Evolutionary conservation across 2,888 invertebrate genomes (phyloP).

Genomic region (Epirrhoe tristata): DNA sequence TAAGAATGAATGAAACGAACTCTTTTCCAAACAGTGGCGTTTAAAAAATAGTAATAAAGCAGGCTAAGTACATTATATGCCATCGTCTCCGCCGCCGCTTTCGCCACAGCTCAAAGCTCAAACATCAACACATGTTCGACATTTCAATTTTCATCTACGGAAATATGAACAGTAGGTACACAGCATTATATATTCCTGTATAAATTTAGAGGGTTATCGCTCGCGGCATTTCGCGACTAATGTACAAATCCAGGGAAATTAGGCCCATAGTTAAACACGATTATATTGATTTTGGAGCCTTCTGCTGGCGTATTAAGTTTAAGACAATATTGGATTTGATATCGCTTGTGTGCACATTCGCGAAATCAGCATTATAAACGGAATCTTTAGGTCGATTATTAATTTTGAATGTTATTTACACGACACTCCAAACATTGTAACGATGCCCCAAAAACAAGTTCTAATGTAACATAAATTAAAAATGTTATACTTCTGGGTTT

Average conservation of each 20-base stretch:
- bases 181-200: slow-evolving; percentile 32
- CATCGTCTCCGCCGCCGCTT: not conserved
- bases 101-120: slow-evolving; percentile 11
- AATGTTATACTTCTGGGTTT: not conserved
- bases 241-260: slow-evolving; percentile 61
- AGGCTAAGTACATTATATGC: not conserved
- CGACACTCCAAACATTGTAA: slow-evolving; percentile 24
- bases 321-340: slow-evolving; percentile 61
- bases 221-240: slow-evolving; percentile 54
- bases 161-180: slow-evolving; percentile 18
- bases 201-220: slow-evolving; percentile 51
- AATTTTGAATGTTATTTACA: slow-evolving; percentile 37
- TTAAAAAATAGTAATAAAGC: not conserved
- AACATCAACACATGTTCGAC: slow-evolving; percentile 12
- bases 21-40: no score
- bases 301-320: slow-evolving; percentile 56
- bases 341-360: slow-evolving; percentile 51
- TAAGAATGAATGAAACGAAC: no score
- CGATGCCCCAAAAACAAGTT: not conserved
- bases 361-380: slow-evolving; percentile 32
- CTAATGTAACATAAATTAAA: not conserved
- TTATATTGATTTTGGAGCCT: slow-evolving; percentile 67
- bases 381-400: slow-evolving; percentile 30
- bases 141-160: slow-evolving; percentile 5
- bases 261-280: slow-evolving; percentile 62